Conservation (phyloP, 2,797 vertebrate genomes). For the Brachyrhaphis roseni region DNA sequence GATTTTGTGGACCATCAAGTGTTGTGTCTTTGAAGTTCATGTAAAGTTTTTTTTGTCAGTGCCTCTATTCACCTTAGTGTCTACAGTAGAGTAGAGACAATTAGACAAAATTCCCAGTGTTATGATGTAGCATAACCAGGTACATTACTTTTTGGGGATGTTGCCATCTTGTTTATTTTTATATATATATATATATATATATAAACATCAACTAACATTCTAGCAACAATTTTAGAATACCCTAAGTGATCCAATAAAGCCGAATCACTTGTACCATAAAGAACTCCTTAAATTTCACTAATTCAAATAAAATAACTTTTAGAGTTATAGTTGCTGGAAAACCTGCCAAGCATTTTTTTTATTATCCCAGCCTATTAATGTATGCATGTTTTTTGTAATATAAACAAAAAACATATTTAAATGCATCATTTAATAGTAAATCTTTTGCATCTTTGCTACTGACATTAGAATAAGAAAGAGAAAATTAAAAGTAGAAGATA, state of each 20-base stretch:
- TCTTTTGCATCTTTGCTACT: background rate
- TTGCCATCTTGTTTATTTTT: background rate
- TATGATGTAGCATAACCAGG: background rate
- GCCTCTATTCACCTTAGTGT: background rate
- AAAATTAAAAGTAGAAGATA: slow-evolving; percentile 18
- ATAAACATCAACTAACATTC: background rate
- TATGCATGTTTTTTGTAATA: background rate
- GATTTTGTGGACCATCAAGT: background rate
- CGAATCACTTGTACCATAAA: background rate
- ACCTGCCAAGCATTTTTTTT: background rate
- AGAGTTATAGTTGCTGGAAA: background rate
- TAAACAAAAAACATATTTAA: background rate
- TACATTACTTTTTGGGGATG: background rate
- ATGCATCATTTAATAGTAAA: background rate
- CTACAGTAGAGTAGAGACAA: background rate
- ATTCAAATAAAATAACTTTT: background rate
- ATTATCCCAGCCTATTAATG: background rate
- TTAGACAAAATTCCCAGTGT: background rate
- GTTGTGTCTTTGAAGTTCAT: background rate
- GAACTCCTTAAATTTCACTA: background rate
- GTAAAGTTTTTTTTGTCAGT: background rate
- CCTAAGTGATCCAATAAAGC: background rate
- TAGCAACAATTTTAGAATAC: background rate
- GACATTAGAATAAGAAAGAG: background rate
- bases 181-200: background rate